Evolutionary conservation across 2,797 vertebrate genomes (phyloP).

Genomic region (Odontamblyopus lacepedii): DNA sequence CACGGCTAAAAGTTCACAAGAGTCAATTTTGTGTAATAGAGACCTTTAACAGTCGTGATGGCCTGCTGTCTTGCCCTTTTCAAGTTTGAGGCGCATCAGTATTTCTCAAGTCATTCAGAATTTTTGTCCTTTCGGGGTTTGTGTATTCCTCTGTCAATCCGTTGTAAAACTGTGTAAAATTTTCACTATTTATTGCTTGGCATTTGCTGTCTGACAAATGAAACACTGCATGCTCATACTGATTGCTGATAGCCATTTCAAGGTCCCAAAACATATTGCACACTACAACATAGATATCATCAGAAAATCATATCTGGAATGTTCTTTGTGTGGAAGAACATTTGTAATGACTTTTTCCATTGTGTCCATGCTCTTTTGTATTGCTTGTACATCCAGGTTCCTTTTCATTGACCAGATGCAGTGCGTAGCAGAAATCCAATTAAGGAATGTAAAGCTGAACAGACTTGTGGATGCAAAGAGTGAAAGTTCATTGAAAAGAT

Average conservation of each 20-base stretch:
- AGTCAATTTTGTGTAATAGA: too few relatives aligned
- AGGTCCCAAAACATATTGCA: not conserved
- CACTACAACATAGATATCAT: not conserved
- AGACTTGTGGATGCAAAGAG: slow-evolving; percentile 4
- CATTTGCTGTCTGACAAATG: not conserved
- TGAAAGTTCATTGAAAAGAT: slow-evolving; percentile 10
- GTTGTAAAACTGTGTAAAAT: not conserved
- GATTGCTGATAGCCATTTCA: not conserved
- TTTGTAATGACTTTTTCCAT: slow-evolving; percentile 34
- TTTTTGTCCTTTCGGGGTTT: not conserved
- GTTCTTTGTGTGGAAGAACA: slow-evolving; percentile 21
- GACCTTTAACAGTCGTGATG: too few relatives aligned
- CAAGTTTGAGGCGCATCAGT: not conserved
- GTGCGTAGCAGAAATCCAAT: slow-evolving; percentile 16
- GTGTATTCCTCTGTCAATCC: not conserved
- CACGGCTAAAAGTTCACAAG: too few relatives aligned
- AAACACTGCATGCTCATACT: not conserved
- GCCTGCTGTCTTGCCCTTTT: too few relatives aligned
- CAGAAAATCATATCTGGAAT: slow-evolving; percentile 20
- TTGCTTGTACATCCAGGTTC: slow-evolving; percentile 25
- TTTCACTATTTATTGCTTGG: not conserved
- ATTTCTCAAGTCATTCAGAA: not conserved
- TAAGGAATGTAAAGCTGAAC: slow-evolving; percentile 7
- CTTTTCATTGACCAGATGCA: slow-evolving; percentile 12
- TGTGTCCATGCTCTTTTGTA: slow-evolving; percentile 15